phyloP scores from a whole-genome alignment of 2,888 invertebrate genomes.

The Calameuta idolon region DNA sequence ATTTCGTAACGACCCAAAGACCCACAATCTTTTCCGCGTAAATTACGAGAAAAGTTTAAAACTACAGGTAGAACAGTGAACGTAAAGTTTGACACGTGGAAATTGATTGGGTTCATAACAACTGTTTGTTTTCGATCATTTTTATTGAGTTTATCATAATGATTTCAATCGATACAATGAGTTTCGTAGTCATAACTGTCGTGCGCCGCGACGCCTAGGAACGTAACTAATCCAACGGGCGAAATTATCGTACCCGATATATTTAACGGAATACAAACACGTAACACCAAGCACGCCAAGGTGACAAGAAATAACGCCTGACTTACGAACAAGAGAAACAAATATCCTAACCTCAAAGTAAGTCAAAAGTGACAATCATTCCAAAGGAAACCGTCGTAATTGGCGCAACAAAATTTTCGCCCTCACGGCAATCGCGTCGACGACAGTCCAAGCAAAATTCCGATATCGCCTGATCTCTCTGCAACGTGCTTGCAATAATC shows the following conservation, averaged over 20 bases:
- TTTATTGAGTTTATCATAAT: slow-evolving; percentile 67
- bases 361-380: neutral
- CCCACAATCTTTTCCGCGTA: too few relatives aligned
- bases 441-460: neutral
- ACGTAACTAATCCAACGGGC: neutral
- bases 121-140: slow-evolving; percentile 17
- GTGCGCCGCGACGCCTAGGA: slow-evolving; percentile 44
- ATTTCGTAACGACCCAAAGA: neutral
- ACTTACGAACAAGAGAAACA: neutral
- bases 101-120: neutral
- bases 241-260: neutral
- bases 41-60: neutral
- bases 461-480: neutral
- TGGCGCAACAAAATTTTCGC: neutral
- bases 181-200: slow-evolving; percentile 63
- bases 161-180: slow-evolving; percentile 65
- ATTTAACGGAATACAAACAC: neutral
- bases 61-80: neutral
- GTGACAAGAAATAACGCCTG: neutral
- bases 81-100: neutral
- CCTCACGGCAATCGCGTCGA: neutral
- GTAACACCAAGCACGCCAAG: neutral
- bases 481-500: neutral
- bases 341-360: neutral
- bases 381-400: neutral